Base-by-base conservation (phyloP, 2,113 vertebrate species). In the Pelecanoides urinatrix region DNA sequence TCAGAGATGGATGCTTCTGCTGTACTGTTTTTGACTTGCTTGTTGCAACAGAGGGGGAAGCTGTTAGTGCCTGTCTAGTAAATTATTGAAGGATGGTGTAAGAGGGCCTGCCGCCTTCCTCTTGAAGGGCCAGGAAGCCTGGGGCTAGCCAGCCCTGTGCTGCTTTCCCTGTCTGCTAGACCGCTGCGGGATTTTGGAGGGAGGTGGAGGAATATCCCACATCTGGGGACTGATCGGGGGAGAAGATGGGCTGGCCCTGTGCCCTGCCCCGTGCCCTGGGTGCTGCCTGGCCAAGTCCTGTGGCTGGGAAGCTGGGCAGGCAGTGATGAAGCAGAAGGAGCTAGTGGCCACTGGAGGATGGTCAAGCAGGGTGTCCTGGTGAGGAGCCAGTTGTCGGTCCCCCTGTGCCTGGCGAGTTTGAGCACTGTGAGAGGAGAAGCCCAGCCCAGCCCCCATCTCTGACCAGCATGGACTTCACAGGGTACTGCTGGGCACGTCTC, bases 11-110 rank as follows among this genome's bases (percentile, higher is more conserved):
- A 96, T 97, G 87, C 94, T 96, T 91, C 84, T 96, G 71, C 88
- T 95, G 68, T 75, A n/a, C 82, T 92, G 86, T 77, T 94, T 95
- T 91, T 96, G 58, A 91, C 81, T 95, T 89, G 63, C 97, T 92
- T 97, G 97, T 96, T 97, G 81, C 81, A 96, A 97, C 97, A 97
- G 87, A 97, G 77, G 87, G 87, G 75, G 95, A 97, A 97, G 96
- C 96, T 97, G 97, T 97, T 92, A 82, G 63, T 97, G 89, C 97
- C 89, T 97, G 97, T 55, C 97, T 96, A 86, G 96, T 94, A 92
- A 94, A 97, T 97, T 93, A 90, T 94, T 96, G 91, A 90, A 92
- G 89, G 87, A 86, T 97, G 97, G 94, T 95, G 94, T 94, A 96
- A 97, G 94, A 96, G 63, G 44, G 78, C 86, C 87, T 95, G 81